These are phyloP conservation scores for Dysmachus trigonus DNA, from an alignment of 2,888 invertebrate genomes.

Conservation along the genomic window DNA sequence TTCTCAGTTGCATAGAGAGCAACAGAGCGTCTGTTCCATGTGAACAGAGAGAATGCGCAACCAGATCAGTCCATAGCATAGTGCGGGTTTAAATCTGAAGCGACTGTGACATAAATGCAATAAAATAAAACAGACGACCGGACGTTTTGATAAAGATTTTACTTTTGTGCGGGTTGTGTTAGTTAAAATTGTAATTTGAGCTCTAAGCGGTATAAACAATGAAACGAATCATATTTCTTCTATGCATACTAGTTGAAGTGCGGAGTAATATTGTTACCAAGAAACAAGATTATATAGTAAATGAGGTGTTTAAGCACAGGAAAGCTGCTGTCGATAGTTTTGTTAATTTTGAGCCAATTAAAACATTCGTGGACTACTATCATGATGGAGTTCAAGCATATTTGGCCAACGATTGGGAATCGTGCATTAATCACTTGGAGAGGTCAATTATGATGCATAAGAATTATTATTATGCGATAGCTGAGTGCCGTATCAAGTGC, in stretches of 20 bases:
- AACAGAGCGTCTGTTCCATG: background rate
- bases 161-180: background rate
- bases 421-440: slow-evolving; percentile 75
- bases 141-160: background rate
- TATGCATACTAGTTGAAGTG: background rate
- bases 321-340: background rate
- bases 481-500: slow-evolving; percentile 75
- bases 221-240: background rate
- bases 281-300: slow-evolving; percentile 1
- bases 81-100: background rate
- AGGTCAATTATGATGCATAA: slow-evolving; percentile 71
- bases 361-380: slow-evolving; percentile 52
- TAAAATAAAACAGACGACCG: background rate
- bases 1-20: background rate
- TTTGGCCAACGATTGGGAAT: slow-evolving; percentile 74
- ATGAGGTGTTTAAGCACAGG: background rate
- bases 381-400: slow-evolving; percentile 73
- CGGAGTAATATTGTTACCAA: background rate
- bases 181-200: background rate
- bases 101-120: background rate
- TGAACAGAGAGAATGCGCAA: background rate
- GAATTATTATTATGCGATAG: slow-evolving; percentile 68
- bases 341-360: background rate
- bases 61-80: background rate
- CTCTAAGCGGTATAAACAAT: background rate